Percentiles rank a stretch among this genome's conserved stretches.
Evolutionary conservation across 1,140 invertebrate genomes (phyloP).

Genomic region (Stegodyphus mimosarum): DNA sequence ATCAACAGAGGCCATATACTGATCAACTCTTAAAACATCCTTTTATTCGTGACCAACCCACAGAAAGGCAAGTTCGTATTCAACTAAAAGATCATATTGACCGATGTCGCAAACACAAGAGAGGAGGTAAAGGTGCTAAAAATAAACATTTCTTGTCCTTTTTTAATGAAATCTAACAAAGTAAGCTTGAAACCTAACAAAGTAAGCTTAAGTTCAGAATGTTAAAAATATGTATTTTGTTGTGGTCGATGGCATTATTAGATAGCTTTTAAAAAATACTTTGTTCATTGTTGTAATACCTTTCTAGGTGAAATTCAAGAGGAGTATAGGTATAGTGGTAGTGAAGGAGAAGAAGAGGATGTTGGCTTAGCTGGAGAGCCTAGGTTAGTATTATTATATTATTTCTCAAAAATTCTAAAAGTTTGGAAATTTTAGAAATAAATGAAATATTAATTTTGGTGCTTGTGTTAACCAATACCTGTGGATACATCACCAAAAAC

Average conservation of each 20-base stretch:
- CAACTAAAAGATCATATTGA: slow-evolving; percentile 99
- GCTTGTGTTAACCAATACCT: too few species aligned
- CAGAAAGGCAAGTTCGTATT: slow-evolving; percentile 96
- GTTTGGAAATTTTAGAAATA: background rate
- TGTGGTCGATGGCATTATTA: too few species aligned
- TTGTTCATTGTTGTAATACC: too few species aligned
- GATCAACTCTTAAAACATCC: slow-evolving; percentile 97
- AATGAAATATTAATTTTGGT: background rate
- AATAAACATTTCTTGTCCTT: slow-evolving; percentile 1
- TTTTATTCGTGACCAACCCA: slow-evolving; percentile 97
- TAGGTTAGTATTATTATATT: background rate
- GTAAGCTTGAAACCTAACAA: too few species aligned
- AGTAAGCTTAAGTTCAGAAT: too few species aligned
- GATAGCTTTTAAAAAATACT: too few species aligned
- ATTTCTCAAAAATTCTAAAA: background rate
- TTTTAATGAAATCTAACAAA: background rate
- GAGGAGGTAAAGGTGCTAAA: slow-evolving; percentile 60
- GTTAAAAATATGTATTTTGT: too few species aligned
- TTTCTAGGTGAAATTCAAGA: slow-evolving; percentile 62
- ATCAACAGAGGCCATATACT: slow-evolving; percentile 97
- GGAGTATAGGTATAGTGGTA: slow-evolving; percentile 66
- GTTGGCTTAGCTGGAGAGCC: slow-evolving; percentile 59
- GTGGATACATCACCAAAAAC: too few species aligned
- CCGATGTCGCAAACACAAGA: slow-evolving; percentile 72
- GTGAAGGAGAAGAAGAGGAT: slow-evolving; percentile 68